Percentiles rank a stretch among this genome's conserved stretches.
phyloP scores from a whole-genome alignment of 2,113 vertebrate genomes.

The Uropsilus gracilis region DNA sequence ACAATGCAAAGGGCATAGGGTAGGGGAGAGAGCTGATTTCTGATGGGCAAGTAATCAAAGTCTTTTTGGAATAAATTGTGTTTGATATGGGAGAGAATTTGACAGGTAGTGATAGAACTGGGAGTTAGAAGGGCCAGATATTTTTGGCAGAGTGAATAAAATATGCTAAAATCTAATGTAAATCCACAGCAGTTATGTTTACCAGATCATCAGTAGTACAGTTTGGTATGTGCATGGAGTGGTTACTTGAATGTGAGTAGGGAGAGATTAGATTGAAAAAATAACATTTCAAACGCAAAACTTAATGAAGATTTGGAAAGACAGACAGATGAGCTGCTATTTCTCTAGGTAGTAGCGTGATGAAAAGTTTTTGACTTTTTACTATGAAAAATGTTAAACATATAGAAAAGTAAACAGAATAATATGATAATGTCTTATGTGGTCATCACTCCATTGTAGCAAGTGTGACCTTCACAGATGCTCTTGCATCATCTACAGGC shows the following conservation, averaged over 20 bases:
- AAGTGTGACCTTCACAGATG: neutral
- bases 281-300: conserved; percentile 45
- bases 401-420: conserved; percentile 19
- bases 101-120: neutral
- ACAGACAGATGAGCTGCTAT: neutral
- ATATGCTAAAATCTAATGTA: conserved; percentile 31
- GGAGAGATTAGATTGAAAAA: conserved; percentile 41
- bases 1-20: neutral
- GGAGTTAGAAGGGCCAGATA: neutral
- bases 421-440: neutral
- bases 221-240: neutral
- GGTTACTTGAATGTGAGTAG: neutral
- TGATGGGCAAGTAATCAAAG: neutral
- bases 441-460: neutral
- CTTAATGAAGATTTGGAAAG: conserved; percentile 40
- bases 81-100: conserved; percentile 38
- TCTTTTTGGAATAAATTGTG: neutral
- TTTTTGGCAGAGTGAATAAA: conserved; percentile 8
- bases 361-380: conserved; percentile 54
- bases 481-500: neutral
- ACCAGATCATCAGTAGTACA: neutral
- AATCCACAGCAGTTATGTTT: neutral
- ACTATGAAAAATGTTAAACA: conserved; percentile 62
- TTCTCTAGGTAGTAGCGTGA: conserved; percentile 12
- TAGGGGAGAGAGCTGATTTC: conserved; percentile 28